Evolutionary conservation across 64 coral and sea anemone genomes (phyloP), one percentile per base, ranked within the genome.

Genomic region (Astreopora myriophthalma): DNA sequence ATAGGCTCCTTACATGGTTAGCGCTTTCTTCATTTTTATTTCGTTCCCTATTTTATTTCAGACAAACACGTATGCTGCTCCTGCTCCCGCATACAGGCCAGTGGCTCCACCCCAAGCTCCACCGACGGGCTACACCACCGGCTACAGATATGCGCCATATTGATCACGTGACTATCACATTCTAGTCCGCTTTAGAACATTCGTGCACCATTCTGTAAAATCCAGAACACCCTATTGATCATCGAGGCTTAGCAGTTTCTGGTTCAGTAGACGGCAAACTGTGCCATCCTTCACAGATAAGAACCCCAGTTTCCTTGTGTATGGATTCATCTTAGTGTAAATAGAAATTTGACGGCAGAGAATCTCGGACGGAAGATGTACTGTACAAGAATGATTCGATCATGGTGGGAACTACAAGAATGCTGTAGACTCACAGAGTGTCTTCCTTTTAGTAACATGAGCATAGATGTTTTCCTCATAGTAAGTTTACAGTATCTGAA

Each of bases 111-210:
- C 90, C 23, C 90, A 82, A 25, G 79, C 90, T 29, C 90, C 90
- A 13, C 77, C 90, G 17, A 73, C 84, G 33, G 80, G 74, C 32
- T 92, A 92, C 71, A 71, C 69, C 11, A 92, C 90, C 23, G 90
- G 90, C 51, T 92, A 80, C 80, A 85, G 90, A 92, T 92, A 92
- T 35, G 80, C 90, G 36, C 90, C 90, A 14, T 92, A 92, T 30
- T 92, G 71, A 51, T 79, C 17, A 83, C 34, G 30, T 62, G 32
- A 80, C 16, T 17, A 60, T 20, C 55, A 58, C 20, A 14, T n/a
- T n/a, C n/a, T n/a, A n/a, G n/a, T n/a, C n/a, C n/a, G n/a, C 16
- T n/a, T 64, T 62, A 9, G 33, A 9, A 83, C 57, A 83, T 11
- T 11, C 28, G 30, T 64, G 79, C 34, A 83, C 79, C 12, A 79